phyloP scores from a whole-genome alignment of 2,888 invertebrate genomes.

The Hofmannophila pseudospretella region DNA sequence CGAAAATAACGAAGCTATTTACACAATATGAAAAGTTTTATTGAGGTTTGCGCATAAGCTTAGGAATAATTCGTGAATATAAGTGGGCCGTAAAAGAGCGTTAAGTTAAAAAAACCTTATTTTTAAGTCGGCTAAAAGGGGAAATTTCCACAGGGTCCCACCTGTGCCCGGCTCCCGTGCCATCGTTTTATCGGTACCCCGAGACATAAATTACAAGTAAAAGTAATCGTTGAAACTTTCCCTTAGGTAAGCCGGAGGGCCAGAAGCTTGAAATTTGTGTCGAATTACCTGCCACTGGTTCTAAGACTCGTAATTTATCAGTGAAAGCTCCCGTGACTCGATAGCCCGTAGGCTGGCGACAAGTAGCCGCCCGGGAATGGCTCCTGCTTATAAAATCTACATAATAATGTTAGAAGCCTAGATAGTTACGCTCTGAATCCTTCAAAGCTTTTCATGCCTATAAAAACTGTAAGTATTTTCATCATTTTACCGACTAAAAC shows the following conservation, averaged over 20 bases:
- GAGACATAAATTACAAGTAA: slow-evolving; percentile 69
- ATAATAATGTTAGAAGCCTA: background rate
- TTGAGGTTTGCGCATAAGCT: slow-evolving; percentile 12
- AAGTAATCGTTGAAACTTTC: slow-evolving; percentile 74
- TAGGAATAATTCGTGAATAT: slow-evolving; percentile 28
- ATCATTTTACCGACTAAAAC: too few relatives aligned
- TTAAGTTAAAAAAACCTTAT: slow-evolving; percentile 24
- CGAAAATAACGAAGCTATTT: slow-evolving; percentile 7
- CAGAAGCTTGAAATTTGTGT: slow-evolving; percentile 62
- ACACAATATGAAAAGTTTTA: slow-evolving; percentile 13
- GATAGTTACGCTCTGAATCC: background rate
- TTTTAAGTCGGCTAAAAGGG: slow-evolving; percentile 26
- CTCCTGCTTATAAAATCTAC: background rate
- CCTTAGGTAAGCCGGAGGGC: slow-evolving; percentile 46
- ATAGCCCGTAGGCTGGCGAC: slow-evolving; percentile 43
- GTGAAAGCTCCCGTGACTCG: slow-evolving; percentile 49
- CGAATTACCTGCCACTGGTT: slow-evolving; percentile 81
- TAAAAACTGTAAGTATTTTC: too few relatives aligned
- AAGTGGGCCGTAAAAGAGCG: slow-evolving; percentile 30
- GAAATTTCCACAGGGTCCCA: slow-evolving; percentile 47
- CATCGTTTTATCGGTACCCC: slow-evolving; percentile 60
- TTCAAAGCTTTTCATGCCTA: too few relatives aligned
- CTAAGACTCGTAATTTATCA: slow-evolving; percentile 81
- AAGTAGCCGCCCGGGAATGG: slow-evolving; percentile 43
- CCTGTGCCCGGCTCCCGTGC: slow-evolving; percentile 56